These are phyloP conservation scores for Epizoanthus rinbou DNA, from an alignment of 92 coral and sea anemone genomes.

Conservation along the genomic window DNA sequence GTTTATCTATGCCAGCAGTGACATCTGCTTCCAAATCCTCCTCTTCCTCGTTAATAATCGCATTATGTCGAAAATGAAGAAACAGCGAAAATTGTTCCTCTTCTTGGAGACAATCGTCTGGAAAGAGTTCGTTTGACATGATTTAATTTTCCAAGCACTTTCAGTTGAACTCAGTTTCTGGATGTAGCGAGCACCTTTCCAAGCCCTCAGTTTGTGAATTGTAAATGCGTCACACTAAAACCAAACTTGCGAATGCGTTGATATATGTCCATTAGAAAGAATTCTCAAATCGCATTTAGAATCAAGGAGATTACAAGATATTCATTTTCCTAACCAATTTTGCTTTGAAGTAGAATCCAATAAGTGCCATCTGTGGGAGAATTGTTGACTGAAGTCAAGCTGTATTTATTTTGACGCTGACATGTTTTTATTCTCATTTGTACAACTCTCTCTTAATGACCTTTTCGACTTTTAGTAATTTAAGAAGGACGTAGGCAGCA, in stretches of 20 bases:
- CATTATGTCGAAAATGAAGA: slow-evolving; percentile 40
- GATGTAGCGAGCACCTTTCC: neutral
- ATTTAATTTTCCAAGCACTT: neutral
- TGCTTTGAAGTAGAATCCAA: slow-evolving; percentile 8
- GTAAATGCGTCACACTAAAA: too few relatives aligned
- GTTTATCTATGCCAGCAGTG: neutral
- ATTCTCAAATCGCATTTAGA: neutral
- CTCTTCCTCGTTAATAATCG: slow-evolving; percentile 39
- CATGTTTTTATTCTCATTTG: neutral
- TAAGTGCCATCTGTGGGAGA: slow-evolving; percentile 21
- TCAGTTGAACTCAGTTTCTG: neutral
- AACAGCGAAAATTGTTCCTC: slow-evolving; percentile 24
- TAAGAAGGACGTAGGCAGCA: too few relatives aligned
- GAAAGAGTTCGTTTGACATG: slow-evolving; percentile 20
- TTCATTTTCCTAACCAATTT: neutral
- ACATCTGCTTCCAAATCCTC: slow-evolving; percentile 21
- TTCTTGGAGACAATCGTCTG: neutral
- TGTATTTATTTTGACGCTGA: neutral
- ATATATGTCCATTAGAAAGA: neutral
- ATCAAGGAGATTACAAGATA: neutral
- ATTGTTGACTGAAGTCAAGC: slow-evolving; percentile 4
- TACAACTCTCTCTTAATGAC: neutral
- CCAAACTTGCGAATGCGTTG: too few relatives aligned
- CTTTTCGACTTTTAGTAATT: neutral
- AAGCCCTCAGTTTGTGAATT: too few relatives aligned